A percentile compares a stretch with the other conserved stretches of the same genome.
phyloP scores from a whole-genome alignment of 2,113 vertebrate species.

The Sterrhoptilus dennistouni region DNA sequence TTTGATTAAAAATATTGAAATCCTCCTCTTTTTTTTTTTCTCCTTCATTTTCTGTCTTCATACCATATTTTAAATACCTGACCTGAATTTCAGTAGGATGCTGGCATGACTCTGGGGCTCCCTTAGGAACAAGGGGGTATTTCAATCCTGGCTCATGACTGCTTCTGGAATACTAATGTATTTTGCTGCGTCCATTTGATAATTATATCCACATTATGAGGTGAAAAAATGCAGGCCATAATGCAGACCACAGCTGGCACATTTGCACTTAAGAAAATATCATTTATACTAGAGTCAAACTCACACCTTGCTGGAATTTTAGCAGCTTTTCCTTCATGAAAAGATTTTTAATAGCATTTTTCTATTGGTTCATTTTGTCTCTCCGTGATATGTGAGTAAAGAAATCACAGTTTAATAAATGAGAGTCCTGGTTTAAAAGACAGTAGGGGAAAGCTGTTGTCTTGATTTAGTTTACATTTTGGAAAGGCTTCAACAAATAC shows the following conservation, averaged over 20 bases:
- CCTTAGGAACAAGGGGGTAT: neutral
- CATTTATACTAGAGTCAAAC: neutral
- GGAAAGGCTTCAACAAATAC: constrained; percentile 53
- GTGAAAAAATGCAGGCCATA: neutral
- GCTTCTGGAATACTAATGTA: neutral
- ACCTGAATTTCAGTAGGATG: constrained; percentile 7
- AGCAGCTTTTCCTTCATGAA: neutral
- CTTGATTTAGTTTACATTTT: constrained; percentile 29
- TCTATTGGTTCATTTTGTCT: neutral
- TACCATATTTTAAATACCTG: neutral
- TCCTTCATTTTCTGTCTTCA: neutral
- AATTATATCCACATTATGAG: neutral
- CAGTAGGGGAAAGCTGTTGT: neutral
- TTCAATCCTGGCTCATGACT: neutral
- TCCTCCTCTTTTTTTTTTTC: neutral
- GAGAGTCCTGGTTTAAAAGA: constrained; percentile 39
- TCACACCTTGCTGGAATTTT: neutral
- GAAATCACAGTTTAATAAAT: constrained; percentile 1
- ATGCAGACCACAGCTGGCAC: neutral
- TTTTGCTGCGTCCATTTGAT: neutral
- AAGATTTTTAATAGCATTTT: neutral
- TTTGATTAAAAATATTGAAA: neutral
- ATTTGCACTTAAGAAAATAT: neutral
- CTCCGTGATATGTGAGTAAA: neutral
- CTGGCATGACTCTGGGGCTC: neutral